Base-by-base conservation (phyloP, 2,113 vertebrate genomes). In the Phainopepla nitens region DNA sequence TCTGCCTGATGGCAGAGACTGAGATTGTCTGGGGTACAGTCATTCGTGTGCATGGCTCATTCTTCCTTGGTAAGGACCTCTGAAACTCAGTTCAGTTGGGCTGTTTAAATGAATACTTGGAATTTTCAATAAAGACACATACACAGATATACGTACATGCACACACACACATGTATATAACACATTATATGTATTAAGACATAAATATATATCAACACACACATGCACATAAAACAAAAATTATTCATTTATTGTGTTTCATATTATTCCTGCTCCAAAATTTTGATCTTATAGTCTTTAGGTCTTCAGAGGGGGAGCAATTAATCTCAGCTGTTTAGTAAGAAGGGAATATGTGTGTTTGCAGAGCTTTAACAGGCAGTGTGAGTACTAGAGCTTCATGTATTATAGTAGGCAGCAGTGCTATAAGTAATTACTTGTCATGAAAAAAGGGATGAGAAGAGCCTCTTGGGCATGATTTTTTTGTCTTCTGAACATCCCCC, bases 401-500 rank as follows among this genome's bases (percentile, higher is more conserved):
- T 68, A 64, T 91, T 56, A 36, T 35, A 49, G 16, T 66, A 7
- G 68, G 36, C 78, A 89, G n/a, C 54, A 51, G 31, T 50, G 25
- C 62, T 77, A 0, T 65, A 49, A 91, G 54, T 58, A 93, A 96
- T 95, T 84, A 58, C 95, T 96, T 89, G 13, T 87, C 2, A 0
- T 66, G 86, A 89, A 85, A 50, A 87, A 96, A 83, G 19, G 76
- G 75, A 91, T 77, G 58, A 77, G 49, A 82, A 80, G 50, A 87
- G 47, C 22, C 87, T 64, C 58, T 60, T 2, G n/a, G 80, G 70
- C 62, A 36, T 82, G 77, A 68, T 93, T 84, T 91, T 91, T 39
- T 97, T 89, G 83, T 93, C 94, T 94, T 96, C 64, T 88, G 93
- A 94, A 71, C 70, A 66, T 86, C 79, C 57, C 72, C 81, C 58